Conservation (phyloP, 2,797 vertebrate genomes). For the Sebastes elongatus region DNA sequence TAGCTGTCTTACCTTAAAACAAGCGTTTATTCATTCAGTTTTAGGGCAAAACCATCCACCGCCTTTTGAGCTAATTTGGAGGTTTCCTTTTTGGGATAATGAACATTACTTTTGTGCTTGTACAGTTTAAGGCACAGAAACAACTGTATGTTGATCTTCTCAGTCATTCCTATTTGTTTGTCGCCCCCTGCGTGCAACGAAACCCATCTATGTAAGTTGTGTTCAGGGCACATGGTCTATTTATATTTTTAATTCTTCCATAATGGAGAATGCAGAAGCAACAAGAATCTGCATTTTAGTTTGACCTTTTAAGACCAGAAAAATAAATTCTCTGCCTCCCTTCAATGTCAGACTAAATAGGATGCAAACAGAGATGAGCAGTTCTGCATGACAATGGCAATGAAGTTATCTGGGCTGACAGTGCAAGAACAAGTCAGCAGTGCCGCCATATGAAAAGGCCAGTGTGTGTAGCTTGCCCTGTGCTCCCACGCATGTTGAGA, state of each 20-base stretch:
- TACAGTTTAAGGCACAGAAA: not conserved
- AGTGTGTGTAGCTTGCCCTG: conserved; percentile 24
- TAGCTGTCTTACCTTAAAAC: not conserved
- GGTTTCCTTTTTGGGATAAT: not conserved
- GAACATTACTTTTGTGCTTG: not conserved
- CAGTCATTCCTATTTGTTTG: not conserved
- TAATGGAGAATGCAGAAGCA: not conserved
- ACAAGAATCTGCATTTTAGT: conserved; percentile 31
- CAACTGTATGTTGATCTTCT: not conserved
- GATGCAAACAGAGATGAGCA: conserved; percentile 39
- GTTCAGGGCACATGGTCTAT: not conserved
- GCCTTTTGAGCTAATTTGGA: not conserved
- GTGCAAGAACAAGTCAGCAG: conserved; percentile 52
- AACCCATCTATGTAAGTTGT: not conserved
- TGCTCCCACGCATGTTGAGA: conserved; percentile 27
- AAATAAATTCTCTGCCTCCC: not conserved
- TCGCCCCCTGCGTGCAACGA: not conserved
- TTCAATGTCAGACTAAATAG: conserved; percentile 34
- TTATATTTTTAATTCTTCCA: not conserved
- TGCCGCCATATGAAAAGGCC: conserved; percentile 60
- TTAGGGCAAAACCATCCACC: not conserved
- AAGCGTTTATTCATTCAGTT: not conserved
- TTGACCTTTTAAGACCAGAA: conserved; percentile 22
- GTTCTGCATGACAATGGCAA: conserved; percentile 43
- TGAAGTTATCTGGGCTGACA: conserved; percentile 57